Percentiles rank a stretch among this genome's conserved stretches.
These are phyloP conservation scores for Gallinago paraguaiae DNA, from an alignment of 2,113 vertebrate species.

Conservation along the genomic window DNA sequence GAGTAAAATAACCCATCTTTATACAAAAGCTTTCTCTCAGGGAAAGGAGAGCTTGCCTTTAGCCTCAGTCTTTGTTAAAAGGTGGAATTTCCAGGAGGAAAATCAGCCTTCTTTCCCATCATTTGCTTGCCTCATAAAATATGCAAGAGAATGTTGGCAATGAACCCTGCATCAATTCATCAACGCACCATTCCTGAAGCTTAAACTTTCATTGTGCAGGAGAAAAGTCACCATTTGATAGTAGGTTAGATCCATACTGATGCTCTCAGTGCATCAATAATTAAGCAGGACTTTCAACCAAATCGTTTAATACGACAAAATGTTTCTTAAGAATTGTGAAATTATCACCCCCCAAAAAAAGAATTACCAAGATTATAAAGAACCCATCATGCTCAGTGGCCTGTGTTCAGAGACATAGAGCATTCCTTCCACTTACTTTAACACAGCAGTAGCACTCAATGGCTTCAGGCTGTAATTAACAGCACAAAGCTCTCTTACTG, in stretches of 20 bases:
- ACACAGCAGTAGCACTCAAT: conserved; percentile 50
- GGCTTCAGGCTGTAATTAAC: conserved; percentile 68
- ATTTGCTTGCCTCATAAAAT: conserved; percentile 53
- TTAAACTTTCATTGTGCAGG: background rate
- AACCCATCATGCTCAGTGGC: conserved; percentile 26
- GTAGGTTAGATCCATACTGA: conserved; percentile 13
- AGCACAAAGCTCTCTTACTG: conserved; percentile 63
- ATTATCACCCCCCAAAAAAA: background rate
- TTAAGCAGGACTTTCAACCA: conserved; percentile 44
- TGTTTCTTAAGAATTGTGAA: conserved; percentile 42
- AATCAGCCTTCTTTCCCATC: background rate
- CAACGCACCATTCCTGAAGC: background rate
- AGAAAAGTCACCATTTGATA: background rate
- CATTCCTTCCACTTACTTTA: conserved; percentile 59
- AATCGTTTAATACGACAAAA: conserved; percentile 46
- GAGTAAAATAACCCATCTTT: background rate
- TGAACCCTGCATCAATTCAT: conserved; percentile 13
- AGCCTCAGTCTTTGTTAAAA: background rate
- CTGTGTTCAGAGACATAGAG: conserved; percentile 10
- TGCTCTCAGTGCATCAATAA: conserved; percentile 50
- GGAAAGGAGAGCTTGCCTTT: background rate
- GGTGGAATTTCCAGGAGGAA: conserved; percentile 1
- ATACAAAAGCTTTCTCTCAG: background rate
- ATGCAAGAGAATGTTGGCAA: conserved; percentile 29
- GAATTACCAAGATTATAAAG: conserved; percentile 38